Conservation (phyloP, 30 jellyfish, hydroid and myxozoan species). For the Mastigias papua region DNA sequence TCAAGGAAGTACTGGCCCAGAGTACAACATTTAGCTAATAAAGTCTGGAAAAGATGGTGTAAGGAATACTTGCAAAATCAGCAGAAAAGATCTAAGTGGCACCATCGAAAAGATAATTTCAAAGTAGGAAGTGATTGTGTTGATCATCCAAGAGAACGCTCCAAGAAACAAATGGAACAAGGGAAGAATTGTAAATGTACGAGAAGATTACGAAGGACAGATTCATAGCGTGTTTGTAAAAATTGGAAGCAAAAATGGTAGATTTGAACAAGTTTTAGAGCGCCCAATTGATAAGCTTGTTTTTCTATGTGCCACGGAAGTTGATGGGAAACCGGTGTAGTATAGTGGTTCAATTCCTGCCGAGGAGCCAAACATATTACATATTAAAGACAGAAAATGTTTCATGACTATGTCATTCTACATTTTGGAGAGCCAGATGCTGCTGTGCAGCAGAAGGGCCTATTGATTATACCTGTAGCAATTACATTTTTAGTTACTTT, state of each 20-base stretch:
- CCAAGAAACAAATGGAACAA: constrained; percentile 34
- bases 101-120: background rate
- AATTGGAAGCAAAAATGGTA: constrained; percentile 11
- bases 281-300: constrained; percentile 15
- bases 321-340: constrained; percentile 9
- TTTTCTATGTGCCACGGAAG: constrained; percentile 7
- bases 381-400: background rate
- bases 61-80: constrained; percentile 28
- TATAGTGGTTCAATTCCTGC: constrained; percentile 8
- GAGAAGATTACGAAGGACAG: constrained; percentile 40
- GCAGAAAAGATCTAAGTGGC: constrained; percentile 31
- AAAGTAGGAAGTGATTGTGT: constrained; percentile 4
- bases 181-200: constrained; percentile 20
- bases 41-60: constrained; percentile 38
- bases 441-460: background rate
- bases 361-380: constrained; percentile 25
- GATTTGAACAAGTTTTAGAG: background rate
- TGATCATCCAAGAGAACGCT: constrained; percentile 23
- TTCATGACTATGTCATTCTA: background rate
- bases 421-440: background rate
- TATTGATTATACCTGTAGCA: too few species aligned
- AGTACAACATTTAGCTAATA: constrained; percentile 1
- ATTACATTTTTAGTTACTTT: too few species aligned
- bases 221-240: background rate
- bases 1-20: background rate